Evolutionary conservation across 2,888 invertebrate species (phyloP), one percentile per base, ranked within the genome.

Genomic region (Sinopyrophorus schimmeli): DNA sequence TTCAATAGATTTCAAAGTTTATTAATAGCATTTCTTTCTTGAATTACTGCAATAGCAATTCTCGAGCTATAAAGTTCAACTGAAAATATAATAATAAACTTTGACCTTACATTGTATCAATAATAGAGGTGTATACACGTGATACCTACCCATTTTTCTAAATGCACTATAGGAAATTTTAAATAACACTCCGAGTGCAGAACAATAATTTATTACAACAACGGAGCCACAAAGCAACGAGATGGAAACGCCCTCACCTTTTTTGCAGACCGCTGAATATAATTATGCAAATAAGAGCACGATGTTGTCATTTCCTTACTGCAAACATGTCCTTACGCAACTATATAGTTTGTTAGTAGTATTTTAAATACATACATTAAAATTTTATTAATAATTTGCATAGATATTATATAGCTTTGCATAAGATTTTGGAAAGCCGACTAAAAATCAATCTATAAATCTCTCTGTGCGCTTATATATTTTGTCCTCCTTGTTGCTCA

Each of bases 271-370:
- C 32, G 7, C 42, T 41, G 54, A 56, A 56, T 56, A 39, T 53
- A 56, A 56, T 58, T 58, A 58, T 58, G 58, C 53, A 54, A 58
- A 58, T 58, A 47, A 32, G 48, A 48, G 54, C 54, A 58, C 58
- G 55, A 58, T 40, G 43, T 37, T 54, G 55, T 58, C 54, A 55
- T 58, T 58, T 55, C 42, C 49, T 52, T 38, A 47, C 44, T 49
- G 49, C 42, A 54, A 54, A 58, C 53, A 58, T 54, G 50, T 55
- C 54, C 54, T 58, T 54, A 52, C 55, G 58, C 52, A 58, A 58
- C 53, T 48, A 53, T n/a, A 43, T 42, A 26, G 30, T 46, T 34
- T 47, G 18, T 18, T 49, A 48, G 53, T 53, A 23, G 24, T 32
- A 26, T 38, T 27, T 24, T 31, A 35, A 37, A 38, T 37, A 15